Percentiles rank a stretch among this genome's conserved stretches.
These are phyloP conservation scores for Equus przewalskii DNA, from an alignment of 2,113 vertebrate species.

Conservation along the genomic window DNA sequence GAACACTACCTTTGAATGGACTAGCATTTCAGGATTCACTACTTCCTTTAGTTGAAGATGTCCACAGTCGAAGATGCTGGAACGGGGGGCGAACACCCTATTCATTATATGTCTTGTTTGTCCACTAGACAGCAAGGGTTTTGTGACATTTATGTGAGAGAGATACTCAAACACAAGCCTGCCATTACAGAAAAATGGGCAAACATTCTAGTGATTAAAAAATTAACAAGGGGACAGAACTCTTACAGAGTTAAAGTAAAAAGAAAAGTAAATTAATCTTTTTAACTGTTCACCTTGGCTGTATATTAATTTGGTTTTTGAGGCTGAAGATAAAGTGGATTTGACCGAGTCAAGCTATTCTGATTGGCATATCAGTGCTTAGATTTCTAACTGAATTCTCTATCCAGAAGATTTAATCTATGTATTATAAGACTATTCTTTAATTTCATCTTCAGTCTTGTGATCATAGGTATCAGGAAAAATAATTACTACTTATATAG, in stretches of 20 bases:
- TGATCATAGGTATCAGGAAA: not conserved
- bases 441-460: not conserved
- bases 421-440: not conserved
- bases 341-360: not conserved
- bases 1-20: not conserved
- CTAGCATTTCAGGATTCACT: not conserved
- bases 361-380: not conserved
- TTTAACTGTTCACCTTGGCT: not conserved
- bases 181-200: not conserved
- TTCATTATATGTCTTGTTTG: not conserved
- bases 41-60: not conserved
- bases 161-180: not conserved
- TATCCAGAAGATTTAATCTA: not conserved
- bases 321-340: not conserved
- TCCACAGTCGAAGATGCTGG: not conserved
- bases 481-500: not conserved
- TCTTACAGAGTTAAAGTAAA: not conserved
- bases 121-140: not conserved
- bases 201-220: not conserved
- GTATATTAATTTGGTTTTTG: not conserved
- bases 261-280: not conserved
- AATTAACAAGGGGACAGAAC: not conserved
- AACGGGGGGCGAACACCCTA: not conserved
- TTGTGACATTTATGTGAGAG: not conserved
- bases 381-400: not conserved